A percentile compares a stretch with the other conserved stretches of the same genome.
These are phyloP conservation scores for Clusia tigrina DNA, from an alignment of 2,888 invertebrate species.

Conservation along the genomic window DNA sequence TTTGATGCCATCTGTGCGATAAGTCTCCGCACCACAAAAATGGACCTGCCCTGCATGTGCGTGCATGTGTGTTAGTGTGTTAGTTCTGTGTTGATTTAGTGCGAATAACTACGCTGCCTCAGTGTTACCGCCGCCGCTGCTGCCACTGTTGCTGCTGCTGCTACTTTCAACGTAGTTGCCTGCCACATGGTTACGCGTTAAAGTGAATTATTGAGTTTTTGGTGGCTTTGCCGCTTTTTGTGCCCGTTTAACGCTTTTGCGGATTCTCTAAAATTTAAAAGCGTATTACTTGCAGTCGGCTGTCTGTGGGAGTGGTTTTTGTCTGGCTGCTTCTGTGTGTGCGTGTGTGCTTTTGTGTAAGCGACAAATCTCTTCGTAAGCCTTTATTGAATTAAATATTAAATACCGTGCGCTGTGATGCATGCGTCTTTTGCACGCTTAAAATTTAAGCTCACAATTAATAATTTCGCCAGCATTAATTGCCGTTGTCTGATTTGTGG, in stretches of 20 bases:
- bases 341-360: not conserved
- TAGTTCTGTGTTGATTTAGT: conserved; percentile 1
- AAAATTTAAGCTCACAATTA: conserved; percentile 1
- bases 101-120: not conserved
- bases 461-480: conserved; percentile 1
- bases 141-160: not conserved
- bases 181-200: not conserved
- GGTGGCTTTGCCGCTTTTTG: not conserved
- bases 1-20: conserved; percentile 10
- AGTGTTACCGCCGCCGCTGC: not conserved
- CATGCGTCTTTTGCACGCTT: not conserved
- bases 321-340: not conserved
- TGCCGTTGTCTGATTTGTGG: not conserved
- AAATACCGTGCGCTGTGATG: not conserved
- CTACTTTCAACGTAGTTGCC: not conserved
- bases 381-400: not conserved
- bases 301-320: not conserved
- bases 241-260: not conserved
- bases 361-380: not conserved
- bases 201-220: conserved; percentile 1
- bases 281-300: not conserved
- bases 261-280: not conserved
- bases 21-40: not conserved
- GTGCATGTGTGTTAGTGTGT: too few relatives aligned
- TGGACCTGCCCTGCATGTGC: not conserved